These are phyloP conservation scores for Donacobius atricapilla DNA, from an alignment of 2,113 vertebrate genomes.

Conservation along the genomic window DNA sequence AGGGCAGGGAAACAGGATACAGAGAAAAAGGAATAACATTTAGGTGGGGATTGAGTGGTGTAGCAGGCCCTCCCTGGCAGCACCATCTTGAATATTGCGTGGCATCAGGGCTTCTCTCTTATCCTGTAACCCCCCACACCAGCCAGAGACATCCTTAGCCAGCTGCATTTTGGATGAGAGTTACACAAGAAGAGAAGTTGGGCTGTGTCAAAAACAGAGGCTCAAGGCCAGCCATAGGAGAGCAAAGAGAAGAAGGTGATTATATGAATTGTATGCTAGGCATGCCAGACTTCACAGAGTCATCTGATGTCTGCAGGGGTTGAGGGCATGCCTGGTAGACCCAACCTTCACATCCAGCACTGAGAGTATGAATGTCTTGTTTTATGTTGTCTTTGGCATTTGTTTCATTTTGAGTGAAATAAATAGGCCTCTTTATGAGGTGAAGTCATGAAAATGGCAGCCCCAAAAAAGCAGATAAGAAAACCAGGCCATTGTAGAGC, in stretches of 20 bases:
- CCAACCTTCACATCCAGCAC: not conserved
- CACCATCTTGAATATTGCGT: fast-evolving
- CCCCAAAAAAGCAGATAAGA: not conserved
- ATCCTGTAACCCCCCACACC: not conserved
- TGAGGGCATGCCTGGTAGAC: not conserved
- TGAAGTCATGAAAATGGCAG: not conserved
- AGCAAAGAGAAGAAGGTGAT: not conserved
- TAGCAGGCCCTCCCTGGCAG: not conserved
- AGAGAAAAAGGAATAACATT: not conserved
- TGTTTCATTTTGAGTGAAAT: not conserved
- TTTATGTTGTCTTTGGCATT: not conserved
- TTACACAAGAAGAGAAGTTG: not conserved
- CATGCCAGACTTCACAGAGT: not conserved
- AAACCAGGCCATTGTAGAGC: not conserved
- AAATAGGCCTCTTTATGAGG: not conserved
- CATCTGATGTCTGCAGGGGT: not conserved
- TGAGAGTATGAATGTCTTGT: not conserved
- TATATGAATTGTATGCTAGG: fast-evolving
- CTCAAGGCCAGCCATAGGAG: not conserved
- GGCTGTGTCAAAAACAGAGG: not conserved
- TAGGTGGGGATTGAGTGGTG: not conserved
- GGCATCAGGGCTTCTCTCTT: not conserved
- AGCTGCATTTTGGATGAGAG: not conserved
- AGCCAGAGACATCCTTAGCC: not conserved
- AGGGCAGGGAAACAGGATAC: not conserved